Evolutionary conservation across 2,888 invertebrate species (phyloP), one percentile per base, ranked within the genome.

Genomic region (Lasioglossum lativentre): DNA sequence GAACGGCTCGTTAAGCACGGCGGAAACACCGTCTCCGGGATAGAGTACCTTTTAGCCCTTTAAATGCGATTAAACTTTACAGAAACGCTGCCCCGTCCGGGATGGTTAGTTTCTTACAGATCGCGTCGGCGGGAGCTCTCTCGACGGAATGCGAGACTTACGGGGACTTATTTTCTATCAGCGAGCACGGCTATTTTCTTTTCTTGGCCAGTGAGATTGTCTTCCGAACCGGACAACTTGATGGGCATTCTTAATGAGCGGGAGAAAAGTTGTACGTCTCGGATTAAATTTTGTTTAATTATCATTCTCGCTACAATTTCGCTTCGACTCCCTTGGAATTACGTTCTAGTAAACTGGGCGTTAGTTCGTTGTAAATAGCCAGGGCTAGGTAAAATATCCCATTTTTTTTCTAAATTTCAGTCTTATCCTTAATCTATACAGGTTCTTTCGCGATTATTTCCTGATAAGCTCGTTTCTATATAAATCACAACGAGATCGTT

Each of bases 31-130:
- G 45, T 73, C 30, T 45, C 30, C 47, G 14, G 40, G n/a, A 16
- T 40, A n/a, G 30, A 34, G 34, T 30, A 68, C 42, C 27, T 45
- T 73, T 45, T 45, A 30, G 34, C 70, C 34, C 23, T 56, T 34
- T 16, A 76, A 82, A 76, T 66, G 38, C 76, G 82, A 75, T 82
- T 82, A 81, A 75, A 75, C 75, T 59, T 72, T 73, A 56, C 75
- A 52, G 34, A 45, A 83, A 75, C 23, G 38, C 38, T 34, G 38
- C 27, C 27, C 19, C 27, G 66, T 6, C 47, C 68, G 38, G 40
- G 66, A 23, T 10, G 45, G 12, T 47, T 14, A 38, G 45, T 70
- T 80, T 59, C 70, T 75, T 82, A 38, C 52, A 5, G 38, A 12
- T 34, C 8, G 19, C 23, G 38, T 45, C 42, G 42, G 34, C 30